A percentile compares a stretch with the other conserved stretches of the same genome.
Conservation (phyloP, 2,113 vertebrate genomes). For the Anser cygnoides region DNA sequence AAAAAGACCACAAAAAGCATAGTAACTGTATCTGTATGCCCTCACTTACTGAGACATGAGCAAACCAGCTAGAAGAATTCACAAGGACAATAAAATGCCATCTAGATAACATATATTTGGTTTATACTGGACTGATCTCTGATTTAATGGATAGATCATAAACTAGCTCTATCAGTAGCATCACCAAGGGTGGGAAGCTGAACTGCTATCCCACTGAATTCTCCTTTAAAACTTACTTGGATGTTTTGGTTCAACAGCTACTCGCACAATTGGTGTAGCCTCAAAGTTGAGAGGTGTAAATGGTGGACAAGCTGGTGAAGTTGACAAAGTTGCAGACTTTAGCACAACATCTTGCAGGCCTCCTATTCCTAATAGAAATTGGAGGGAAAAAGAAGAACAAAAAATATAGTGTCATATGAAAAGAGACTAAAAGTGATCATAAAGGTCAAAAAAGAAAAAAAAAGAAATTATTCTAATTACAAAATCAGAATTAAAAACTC, state of each 20-base stretch:
- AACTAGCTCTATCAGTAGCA: neutral
- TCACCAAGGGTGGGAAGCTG: neutral
- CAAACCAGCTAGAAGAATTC: neutral
- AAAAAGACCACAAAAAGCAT: neutral
- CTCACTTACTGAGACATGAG: neutral
- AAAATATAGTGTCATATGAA: neutral
- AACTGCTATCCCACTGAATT: neutral
- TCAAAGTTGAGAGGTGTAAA: slow-evolving; percentile 94
- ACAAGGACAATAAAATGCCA: neutral
- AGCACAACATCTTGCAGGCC: slow-evolving; percentile 91
- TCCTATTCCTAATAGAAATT: slow-evolving; percentile 84
- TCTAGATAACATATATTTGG: neutral
- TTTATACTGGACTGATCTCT: neutral
- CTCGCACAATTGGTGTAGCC: slow-evolving; percentile 92
- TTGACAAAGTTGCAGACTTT: slow-evolving; percentile 93
- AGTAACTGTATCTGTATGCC: neutral
- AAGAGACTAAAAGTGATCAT: neutral
- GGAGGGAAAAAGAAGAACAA: neutral
- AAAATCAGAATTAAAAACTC: neutral
- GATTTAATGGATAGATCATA: neutral
- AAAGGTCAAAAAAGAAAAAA: neutral
- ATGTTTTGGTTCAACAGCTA: slow-evolving; percentile 93
- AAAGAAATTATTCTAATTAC: neutral
- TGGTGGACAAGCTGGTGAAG: slow-evolving; percentile 85
- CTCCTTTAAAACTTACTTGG: slow-evolving; percentile 83